phyloP scores from a whole-genome alignment of 2,113 vertebrate species.

The Harpagus bidentatus region DNA sequence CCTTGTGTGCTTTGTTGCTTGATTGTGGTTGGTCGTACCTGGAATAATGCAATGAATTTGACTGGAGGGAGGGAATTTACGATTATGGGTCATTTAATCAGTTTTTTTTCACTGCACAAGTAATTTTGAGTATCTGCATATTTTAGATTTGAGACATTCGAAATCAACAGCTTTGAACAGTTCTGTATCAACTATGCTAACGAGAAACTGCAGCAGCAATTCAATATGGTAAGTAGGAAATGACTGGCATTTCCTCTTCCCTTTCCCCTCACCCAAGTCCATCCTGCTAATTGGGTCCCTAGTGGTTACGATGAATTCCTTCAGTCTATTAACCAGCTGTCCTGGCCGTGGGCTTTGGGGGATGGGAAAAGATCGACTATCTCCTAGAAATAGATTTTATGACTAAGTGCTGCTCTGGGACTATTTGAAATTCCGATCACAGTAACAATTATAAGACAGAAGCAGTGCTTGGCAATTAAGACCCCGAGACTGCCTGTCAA shows the following conservation, averaged over 20 bases:
- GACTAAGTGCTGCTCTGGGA: slow-evolving; percentile 51
- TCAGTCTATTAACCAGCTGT: slow-evolving; percentile 43
- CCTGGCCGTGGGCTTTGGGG: slow-evolving; percentile 1
- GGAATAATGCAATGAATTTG: neutral
- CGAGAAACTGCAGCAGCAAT: slow-evolving; percentile 98
- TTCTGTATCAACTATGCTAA: slow-evolving; percentile 99
- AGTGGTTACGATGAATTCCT: slow-evolving; percentile 30
- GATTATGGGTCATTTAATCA: neutral
- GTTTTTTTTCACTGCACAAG: neutral
- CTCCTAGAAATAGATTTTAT: slow-evolving; percentile 53
- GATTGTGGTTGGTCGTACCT: neutral
- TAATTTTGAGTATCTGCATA: slow-evolving; percentile 41
- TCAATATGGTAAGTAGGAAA: slow-evolving; percentile 93
- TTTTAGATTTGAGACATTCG: slow-evolving; percentile 96
- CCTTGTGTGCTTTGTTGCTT: neutral
- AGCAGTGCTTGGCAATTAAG: slow-evolving; percentile 15
- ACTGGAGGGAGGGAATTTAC: neutral
- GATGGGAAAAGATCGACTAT: neutral
- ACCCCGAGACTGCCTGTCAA: neutral
- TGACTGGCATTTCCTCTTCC: slow-evolving; percentile 44
- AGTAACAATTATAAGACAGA: slow-evolving; percentile 38
- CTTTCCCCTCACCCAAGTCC: slow-evolving; percentile 11
- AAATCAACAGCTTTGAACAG: slow-evolving; percentile 99
- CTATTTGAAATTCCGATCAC: slow-evolving; percentile 54
- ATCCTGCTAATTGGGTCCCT: slow-evolving; percentile 45